Evolutionary conservation across 2,888 invertebrate genomes (phyloP).

Genomic region (Eustalomyia histrio): DNA sequence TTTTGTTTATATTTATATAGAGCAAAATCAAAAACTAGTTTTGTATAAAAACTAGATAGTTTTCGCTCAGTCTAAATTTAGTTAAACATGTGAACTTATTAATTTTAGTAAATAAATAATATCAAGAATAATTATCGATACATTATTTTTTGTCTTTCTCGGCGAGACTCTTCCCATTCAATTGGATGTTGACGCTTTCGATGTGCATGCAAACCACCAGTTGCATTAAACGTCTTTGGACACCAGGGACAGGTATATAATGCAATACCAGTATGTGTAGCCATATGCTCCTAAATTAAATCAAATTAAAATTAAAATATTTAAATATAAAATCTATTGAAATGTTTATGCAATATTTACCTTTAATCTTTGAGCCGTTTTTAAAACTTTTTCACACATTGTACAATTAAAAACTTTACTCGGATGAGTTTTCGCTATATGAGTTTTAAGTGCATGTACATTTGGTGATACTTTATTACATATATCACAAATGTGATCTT

Average conservation of each 20-base stretch:
- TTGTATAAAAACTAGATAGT: no score
- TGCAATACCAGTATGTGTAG: not conserved
- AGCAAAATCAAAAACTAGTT: no score
- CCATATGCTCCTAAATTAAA: not conserved
- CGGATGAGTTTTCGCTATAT: conserved; percentile 76
- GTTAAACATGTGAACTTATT: no score
- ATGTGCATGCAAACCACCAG: not conserved
- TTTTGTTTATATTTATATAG: no score
- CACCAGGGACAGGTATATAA: not conserved
- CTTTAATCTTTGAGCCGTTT: conserved; percentile 52
- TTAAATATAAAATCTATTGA: not conserved
- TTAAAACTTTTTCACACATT: conserved; percentile 77
- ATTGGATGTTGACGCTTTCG: not conserved
- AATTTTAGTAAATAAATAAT: no score
- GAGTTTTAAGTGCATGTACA: conserved; percentile 75
- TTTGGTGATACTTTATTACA: conserved; percentile 77
- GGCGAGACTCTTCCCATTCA: not conserved
- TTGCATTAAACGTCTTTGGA: not conserved
- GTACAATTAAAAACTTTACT: conserved; percentile 73
- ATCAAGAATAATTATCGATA: no score
- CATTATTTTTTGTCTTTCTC: not conserved
- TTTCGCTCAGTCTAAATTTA: no score
- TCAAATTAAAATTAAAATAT: not conserved
- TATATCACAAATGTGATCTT: conserved; percentile 73
- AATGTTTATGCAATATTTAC: not conserved